Evolutionary conservation across 2,797 vertebrate species (phyloP).

Genomic region (Lithobates pipiens): DNA sequence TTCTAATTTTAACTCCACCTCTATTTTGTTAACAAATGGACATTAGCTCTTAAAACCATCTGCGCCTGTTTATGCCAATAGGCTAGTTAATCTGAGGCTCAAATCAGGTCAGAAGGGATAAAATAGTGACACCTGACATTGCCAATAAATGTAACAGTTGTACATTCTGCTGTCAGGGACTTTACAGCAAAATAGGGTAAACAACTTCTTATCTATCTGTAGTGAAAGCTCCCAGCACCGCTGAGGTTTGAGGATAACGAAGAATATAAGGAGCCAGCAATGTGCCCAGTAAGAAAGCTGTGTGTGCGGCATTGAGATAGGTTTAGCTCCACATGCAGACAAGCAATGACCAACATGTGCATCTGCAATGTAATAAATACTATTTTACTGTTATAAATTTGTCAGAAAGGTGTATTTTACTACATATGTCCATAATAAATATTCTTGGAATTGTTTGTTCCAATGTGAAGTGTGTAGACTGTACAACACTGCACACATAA

Average conservation of each 20-base stretch:
- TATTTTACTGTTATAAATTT: neutral
- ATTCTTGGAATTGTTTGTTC: neutral
- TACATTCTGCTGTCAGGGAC: neutral
- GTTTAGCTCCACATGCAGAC: neutral
- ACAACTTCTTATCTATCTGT: neutral
- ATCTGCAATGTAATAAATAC: neutral
- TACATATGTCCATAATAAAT: neutral
- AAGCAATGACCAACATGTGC: neutral
- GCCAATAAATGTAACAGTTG: neutral
- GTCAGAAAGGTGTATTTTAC: neutral
- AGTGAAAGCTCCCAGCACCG: neutral
- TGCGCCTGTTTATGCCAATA: neutral
- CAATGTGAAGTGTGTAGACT: too few species aligned
- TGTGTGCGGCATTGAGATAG: neutral
- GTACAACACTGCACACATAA: too few species aligned
- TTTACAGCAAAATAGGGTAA: neutral
- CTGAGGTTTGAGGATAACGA: neutral
- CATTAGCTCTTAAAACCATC: neutral
- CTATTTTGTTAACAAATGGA: neutral
- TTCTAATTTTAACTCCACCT: too few species aligned
- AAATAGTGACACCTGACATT: neutral
- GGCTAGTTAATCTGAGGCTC: neutral
- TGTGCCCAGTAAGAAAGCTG: neutral
- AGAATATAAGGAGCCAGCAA: neutral
- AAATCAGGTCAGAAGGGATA: neutral